Evolutionary conservation across 2,797 vertebrate species (phyloP), one percentile per base, ranked within the genome.

Genomic region (Hafferia zeledoni): DNA sequence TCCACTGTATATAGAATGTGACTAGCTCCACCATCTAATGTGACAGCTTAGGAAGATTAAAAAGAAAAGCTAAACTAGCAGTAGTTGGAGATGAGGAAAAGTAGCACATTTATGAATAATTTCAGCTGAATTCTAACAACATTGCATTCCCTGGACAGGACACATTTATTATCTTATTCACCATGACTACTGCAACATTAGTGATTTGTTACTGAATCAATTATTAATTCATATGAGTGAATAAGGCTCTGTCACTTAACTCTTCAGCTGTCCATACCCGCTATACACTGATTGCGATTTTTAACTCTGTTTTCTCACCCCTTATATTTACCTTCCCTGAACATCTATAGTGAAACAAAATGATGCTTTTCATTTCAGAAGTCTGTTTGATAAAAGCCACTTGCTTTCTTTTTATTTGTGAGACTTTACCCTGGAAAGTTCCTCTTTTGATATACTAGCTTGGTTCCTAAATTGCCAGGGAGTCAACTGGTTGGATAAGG

Each of bases 121-220:
- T 98, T 98, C 97, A 97, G 94, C 97, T 97, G 97, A 98, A 97
- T 98, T 98, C 96, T 97, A 98, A 98, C 97, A 98, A 98, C 97
- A 98, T 92, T 97, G 97, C 97, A 98, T 95, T 98, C 97, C 97
- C 97, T 97, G 97, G 97, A 98, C 98, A 97, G 97, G 97, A 96
- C 96, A 97, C 97, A 98, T 98, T 97, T 98, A 98, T 98, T 98
- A 98, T 98, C 97, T 98, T 97, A 98, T 98, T 98, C 98, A 95
- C 97, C 96, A 96, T 83, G 96, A 98, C 97, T 97, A 98, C 98
- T 97, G 97, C 97, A 97, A 98, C 97, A 98, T 98, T 98, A 98
- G 98, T 98, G 98, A 98, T 98, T 98, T 98, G 98, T 98, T 97
- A 98, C 97, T 49, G 75, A 98, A 98, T 98, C 97, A 98, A 98